Evolutionary conservation across 2,113 vertebrate species (phyloP).

Genomic region (Pycnonotus jocosus): DNA sequence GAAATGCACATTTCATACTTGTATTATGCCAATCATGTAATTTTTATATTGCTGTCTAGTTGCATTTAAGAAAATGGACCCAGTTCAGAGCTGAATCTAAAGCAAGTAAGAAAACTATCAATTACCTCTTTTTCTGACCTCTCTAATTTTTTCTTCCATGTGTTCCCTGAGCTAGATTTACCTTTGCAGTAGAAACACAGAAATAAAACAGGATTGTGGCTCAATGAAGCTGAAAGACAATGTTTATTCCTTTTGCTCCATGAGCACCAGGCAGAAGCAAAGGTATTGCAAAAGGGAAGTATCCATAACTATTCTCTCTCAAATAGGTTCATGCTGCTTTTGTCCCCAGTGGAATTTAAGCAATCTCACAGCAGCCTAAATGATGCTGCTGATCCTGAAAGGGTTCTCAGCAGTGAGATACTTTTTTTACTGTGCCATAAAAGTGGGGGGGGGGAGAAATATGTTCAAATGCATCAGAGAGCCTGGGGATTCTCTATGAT

Average conservation of each 20-base stretch:
- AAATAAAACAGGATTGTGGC: background rate
- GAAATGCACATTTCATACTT: background rate
- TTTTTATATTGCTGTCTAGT: background rate
- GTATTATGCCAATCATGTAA: background rate
- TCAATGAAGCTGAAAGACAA: background rate
- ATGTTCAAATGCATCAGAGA: background rate
- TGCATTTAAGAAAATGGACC: background rate
- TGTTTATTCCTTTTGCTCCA: background rate
- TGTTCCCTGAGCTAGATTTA: background rate
- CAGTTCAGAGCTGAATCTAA: background rate
- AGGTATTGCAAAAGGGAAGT: background rate
- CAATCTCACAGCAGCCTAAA: background rate
- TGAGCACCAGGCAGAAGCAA: background rate
- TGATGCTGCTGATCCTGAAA: background rate
- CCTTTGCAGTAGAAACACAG: background rate
- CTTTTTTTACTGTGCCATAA: background rate
- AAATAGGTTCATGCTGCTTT: background rate
- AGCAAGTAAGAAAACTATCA: background rate
- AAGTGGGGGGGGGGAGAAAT: background rate
- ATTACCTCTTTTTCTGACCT: background rate
- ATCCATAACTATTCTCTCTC: background rate
- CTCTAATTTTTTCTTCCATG: background rate
- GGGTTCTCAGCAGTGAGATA: background rate
- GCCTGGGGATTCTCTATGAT: background rate
- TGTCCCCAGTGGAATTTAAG: background rate